phyloP scores from a whole-genome alignment of 2,113 vertebrate species.

The Sylvia atricapilla region DNA sequence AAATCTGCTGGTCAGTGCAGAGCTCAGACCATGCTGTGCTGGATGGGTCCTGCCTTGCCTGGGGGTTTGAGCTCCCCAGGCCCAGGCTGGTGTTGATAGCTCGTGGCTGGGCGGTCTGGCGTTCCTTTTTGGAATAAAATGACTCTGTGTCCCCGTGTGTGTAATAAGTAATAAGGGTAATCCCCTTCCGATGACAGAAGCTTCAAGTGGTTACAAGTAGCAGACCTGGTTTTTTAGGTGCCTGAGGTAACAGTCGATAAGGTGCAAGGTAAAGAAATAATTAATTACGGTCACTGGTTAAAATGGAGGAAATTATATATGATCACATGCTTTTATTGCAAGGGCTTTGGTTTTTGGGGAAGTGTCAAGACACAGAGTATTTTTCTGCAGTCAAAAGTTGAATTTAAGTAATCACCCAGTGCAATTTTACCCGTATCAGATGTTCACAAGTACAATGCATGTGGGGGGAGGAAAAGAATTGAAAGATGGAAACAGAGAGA shows the following conservation, averaged over 20 bases:
- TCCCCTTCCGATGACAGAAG: constrained; percentile 58
- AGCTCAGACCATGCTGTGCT: neutral
- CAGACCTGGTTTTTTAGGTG: constrained; percentile 25
- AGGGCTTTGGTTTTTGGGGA: constrained; percentile 10
- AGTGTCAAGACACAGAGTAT: neutral
- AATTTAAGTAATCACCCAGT: constrained; percentile 12
- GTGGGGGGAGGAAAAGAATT: neutral
- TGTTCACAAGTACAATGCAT: neutral
- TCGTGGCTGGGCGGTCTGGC: neutral
- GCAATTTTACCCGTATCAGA: neutral
- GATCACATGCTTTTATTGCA: neutral
- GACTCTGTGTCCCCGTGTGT: neutral
- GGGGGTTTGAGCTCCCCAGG: neutral
- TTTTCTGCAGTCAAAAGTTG: constrained; percentile 36
- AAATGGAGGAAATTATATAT: neutral
- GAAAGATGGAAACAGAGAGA: constrained; percentile 5
- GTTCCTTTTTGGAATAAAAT: constrained; percentile 34
- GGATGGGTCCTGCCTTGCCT: neutral
- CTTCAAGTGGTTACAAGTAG: constrained; percentile 73
- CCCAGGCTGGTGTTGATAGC: neutral
- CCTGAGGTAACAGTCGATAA: constrained; percentile 19
- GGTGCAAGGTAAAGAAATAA: constrained; percentile 55
- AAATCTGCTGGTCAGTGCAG: neutral
- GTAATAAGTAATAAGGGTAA: constrained; percentile 37
- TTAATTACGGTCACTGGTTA: constrained; percentile 20